Evolutionary conservation across 2,797 vertebrate genomes (phyloP), one percentile per base, ranked within the genome.

Genomic region (Enteromius radiatus): DNA sequence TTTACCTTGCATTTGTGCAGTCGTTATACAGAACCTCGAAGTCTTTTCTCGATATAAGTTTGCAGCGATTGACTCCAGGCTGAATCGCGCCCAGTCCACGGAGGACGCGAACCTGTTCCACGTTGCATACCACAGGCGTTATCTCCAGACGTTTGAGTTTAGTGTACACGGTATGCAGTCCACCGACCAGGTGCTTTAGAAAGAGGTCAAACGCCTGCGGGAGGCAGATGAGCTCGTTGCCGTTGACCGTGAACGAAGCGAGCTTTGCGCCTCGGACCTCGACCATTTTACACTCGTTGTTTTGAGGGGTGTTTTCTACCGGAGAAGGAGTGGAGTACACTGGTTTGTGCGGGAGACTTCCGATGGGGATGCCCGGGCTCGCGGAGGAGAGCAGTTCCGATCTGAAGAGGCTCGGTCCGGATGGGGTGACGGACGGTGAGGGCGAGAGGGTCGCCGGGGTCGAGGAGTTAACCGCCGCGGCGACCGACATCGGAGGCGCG

Each of bases 251-350:
- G 93, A 97, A 97, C 26, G 96, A 97, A 86, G 96, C 96, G 89
- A 97, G 95, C 89, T 96, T 94, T 67, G 95, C 95, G 82, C 95
- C 93, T 90, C 96, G 96, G 94, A 99, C 95, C 90, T 98, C 97
- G 94, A 99, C 97, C 95, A 97, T 96, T 89, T 96, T 96, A 91
- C 97, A 98, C 96, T 98, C 97, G 94, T 98, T 98, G 95, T 98
- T 98, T 93, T 98, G 97, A 88, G 97, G 97, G 85, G 97, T 99
- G 96, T 97, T 99, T 94, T 99, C 97, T 91, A 98, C 97, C 78
- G 97, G 97, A 64, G 97, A 98, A 86, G 97, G 97, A 65, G 97
- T 98, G 90, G 97, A 97, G 91, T 98, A 99, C 87, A 97, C 97
- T 17, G 97, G 97, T 85, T 98, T 99, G 75, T 93, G 82, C 54